Evolutionary conservation across 2,113 vertebrate genomes (phyloP), one percentile per base, ranked within the genome.

Genomic region (Potamarius usumacintae): DNA sequence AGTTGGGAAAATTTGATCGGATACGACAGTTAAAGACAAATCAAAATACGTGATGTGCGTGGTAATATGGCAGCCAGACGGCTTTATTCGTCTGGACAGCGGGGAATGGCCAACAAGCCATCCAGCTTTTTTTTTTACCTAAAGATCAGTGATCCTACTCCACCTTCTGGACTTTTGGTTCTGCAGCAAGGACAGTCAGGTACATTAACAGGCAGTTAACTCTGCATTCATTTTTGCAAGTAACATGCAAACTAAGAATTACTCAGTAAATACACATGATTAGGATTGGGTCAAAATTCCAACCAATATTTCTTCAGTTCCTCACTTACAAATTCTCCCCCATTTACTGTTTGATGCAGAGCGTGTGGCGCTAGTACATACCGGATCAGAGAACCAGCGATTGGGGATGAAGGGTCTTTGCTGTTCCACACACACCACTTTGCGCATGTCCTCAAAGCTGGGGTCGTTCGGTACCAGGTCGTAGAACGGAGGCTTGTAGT

Each of bases 371-470:
- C 48, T 10, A 42, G 27, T 42, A 94, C 94, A 92, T 84, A 96
- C 96, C 20, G 95, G 95, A 88, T 96, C 96, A 53, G 96, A 96
- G 90, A 96, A 96, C 96, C 96, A 96, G 77, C 96, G 95, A 83
- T 96, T 96, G 6, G 96, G 96, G 90, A 96, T 94, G 87, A 96
- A 96, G 52, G 96, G 96, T 87, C 95, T 94, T 90, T 96, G 95
- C 91, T 96, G 96, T 91, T 96, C 96, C 92, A 96, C 94, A 92
- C 96, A 96, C 89, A 96, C 95, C 88, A 96, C 94, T 90, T 96
- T 96, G 88, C 95, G 94, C 96, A 96, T 96, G 89, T 96, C 96
- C 71, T 96, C 96, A 27, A 96, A 96, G 92, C 95, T 96, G 55
- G 96, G 96, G 92, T 96, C 96, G 0, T 94, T 96, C 10, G 95